Base-by-base conservation (phyloP, 64 coral and sea anemone species). In the Orbicella faveolata region DNA sequence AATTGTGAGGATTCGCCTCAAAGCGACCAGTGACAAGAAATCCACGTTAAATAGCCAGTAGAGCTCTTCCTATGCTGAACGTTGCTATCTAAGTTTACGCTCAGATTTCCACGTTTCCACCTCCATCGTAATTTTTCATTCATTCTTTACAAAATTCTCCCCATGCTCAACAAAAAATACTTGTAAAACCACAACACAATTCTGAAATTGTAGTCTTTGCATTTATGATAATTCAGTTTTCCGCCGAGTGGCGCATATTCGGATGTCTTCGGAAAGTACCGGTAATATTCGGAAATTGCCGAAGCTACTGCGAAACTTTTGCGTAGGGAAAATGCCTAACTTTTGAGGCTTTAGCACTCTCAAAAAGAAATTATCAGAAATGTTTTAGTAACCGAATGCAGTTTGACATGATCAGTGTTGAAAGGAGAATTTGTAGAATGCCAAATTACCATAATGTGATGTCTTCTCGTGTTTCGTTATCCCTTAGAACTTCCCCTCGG, bases 81-180 rank as follows among this genome's bases (percentile, higher is more conserved):
- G 65, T 23, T 52, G 19, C 37, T 53, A 65, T 72, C 82, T 73
- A 65, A 13, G 37, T 73, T 67, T 26, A 68, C 65, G 65, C 11
- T 85, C 21, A 19, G 63, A 1, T 9, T 52, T 73, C 65, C 48
- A 41, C 39, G 36, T 65, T 52, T 72, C 82, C 82, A 85, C 82
- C 41, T 85, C 82, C 82, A 85, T 85, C 67, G 21, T 20, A 73
- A 72, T 72, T 33, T 85, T 85, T 53, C 64, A 85, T 85, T 85
- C 82, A 85, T 85, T 41, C 66, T 85, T 85, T 85, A 85, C 23
- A 85, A 85, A 85, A 73, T 85, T 85, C 21, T 85, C 37, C 36
- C 82, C 82, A 85, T 85, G 36, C 63, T 65, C 65, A 85, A 52
- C 61, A 52, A 85, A 73, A 52, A 85, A 52, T 72, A 30, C 63